These are phyloP conservation scores for Portevinia maculata DNA, from an alignment of 2,888 invertebrate genomes.

Conservation along the genomic window DNA sequence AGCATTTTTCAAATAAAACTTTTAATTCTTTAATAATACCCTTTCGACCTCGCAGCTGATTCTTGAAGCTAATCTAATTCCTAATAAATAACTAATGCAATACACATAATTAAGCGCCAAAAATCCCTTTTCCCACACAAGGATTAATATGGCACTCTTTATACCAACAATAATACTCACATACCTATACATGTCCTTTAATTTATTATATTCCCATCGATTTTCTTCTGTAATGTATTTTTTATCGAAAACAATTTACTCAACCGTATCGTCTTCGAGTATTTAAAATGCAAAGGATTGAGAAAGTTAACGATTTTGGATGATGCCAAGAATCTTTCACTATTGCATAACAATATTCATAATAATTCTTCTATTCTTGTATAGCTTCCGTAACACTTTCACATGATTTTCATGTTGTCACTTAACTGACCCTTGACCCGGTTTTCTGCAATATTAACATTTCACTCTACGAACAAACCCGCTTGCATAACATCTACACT, in stretches of 20 bases:
- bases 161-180: not conserved
- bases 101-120: slow-evolving; percentile 32
- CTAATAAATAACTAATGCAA: slow-evolving; percentile 21
- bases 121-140: not conserved
- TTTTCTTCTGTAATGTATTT: not conserved
- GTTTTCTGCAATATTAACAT: slow-evolving; percentile 29
- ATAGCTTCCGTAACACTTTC: slow-evolving; percentile 5
- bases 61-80: slow-evolving; percentile 8
- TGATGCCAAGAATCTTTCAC: slow-evolving; percentile 2
- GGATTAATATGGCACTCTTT: not conserved
- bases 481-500: slow-evolving; percentile 58
- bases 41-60: not conserved
- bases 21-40: slow-evolving; percentile 23
- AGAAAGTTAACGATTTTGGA: not conserved
- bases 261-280: not conserved
- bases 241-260: not conserved
- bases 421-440: slow-evolving; percentile 59
- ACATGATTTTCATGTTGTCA: slow-evolving; percentile 25
- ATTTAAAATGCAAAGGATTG: not conserved
- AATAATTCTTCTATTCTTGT: slow-evolving; percentile 14
- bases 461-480: slow-evolving; percentile 7
- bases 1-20: slow-evolving; percentile 1
- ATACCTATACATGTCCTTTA: not conserved
- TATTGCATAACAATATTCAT: slow-evolving; percentile 48
- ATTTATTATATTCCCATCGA: not conserved